Conservation (phyloP, 2,888 invertebrate species). For the Antitype chi region DNA sequence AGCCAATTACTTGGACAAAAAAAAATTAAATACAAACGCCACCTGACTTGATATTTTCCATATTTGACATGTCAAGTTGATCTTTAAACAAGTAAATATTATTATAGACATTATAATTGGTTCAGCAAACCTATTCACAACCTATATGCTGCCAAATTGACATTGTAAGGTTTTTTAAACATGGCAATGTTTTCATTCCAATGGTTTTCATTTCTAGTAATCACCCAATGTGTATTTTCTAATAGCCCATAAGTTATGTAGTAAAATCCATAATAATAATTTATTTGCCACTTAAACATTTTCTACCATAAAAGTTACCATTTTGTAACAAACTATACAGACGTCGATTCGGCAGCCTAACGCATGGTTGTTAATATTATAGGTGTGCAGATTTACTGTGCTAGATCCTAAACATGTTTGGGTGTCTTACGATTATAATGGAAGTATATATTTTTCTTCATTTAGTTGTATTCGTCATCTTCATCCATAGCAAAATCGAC, state of each 20-base stretch:
- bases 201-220: background rate
- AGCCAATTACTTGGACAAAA: background rate
- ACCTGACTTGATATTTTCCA: background rate
- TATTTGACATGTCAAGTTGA: background rate
- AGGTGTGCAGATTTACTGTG: constrained; percentile 10
- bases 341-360: background rate
- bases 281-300: background rate
- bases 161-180: background rate
- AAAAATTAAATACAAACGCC: background rate
- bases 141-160: background rate
- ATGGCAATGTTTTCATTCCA: no score
- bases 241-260: no score
- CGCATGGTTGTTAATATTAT: background rate
- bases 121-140: constrained; percentile 3
- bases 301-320: background rate
- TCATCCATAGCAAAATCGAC: constrained; percentile 97
- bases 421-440: constrained; percentile 31
- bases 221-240: background rate
- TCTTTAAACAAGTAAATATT: constrained; percentile 15
- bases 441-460: constrained; percentile 8
- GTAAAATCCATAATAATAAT: constrained; percentile 3
- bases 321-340: background rate
- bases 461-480: constrained; percentile 92
- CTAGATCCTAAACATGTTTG: constrained; percentile 6
- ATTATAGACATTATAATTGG: background rate